A percentile compares a stretch with the other conserved stretches of the same genome.
Conservation (phyloP, 2,888 invertebrate genomes). For the Platycheirus rosarum region DNA sequence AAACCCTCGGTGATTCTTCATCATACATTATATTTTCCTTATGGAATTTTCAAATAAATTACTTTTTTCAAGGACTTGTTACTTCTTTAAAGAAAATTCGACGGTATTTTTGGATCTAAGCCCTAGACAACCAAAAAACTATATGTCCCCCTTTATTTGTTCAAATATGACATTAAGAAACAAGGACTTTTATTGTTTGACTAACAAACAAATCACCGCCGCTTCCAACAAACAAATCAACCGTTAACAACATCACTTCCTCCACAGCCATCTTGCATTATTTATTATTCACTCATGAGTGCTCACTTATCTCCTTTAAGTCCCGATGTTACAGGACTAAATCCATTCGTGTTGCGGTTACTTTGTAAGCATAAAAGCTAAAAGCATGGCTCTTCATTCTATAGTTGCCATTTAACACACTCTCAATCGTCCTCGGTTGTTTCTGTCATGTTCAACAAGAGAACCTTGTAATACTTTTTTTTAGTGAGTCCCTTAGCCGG, state of each 20-base stretch:
- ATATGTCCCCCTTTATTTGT: no score
- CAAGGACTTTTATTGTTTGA: no score
- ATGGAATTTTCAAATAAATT: no score
- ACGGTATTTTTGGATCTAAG: no score
- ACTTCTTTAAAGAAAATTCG: no score
- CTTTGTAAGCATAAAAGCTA: slow-evolving; percentile 23
- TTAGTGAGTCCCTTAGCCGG: background rate
- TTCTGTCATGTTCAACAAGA: slow-evolving; percentile 14
- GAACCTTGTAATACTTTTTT: slow-evolving; percentile 6
- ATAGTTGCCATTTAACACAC: slow-evolving; percentile 29
- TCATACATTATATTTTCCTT: no score
- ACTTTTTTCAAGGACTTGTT: no score
- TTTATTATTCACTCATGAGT: background rate
- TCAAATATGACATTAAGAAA: no score
- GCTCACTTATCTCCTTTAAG: slow-evolving; percentile 1
- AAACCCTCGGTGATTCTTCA: no score
- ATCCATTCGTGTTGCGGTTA: slow-evolving; percentile 20
- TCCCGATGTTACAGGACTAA: slow-evolving; percentile 13
- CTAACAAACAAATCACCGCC: background rate
- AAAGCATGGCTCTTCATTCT: slow-evolving; percentile 29
- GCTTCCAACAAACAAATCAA: background rate
- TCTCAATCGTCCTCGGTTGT: slow-evolving; percentile 28
- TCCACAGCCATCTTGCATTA: background rate
- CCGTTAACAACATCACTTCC: slow-evolving; percentile 1
- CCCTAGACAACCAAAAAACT: no score